phyloP scores from a whole-genome alignment of 2,888 invertebrate genomes.

The Drosophila colorata region DNA sequence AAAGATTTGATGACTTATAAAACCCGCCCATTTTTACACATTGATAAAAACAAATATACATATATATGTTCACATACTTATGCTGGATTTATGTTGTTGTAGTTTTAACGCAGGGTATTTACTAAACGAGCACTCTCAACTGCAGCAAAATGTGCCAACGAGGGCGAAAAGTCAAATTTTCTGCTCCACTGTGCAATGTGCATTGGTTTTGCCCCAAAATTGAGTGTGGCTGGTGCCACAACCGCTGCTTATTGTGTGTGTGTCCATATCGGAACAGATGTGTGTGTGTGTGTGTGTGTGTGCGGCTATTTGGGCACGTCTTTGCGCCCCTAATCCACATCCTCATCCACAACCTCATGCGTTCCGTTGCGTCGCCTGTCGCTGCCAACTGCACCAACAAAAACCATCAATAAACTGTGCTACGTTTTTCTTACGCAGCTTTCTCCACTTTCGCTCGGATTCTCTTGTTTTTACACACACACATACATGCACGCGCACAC shows the following conservation, averaged over 20 bases:
- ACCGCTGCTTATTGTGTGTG: conserved; percentile 1
- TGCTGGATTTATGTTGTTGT: too few species aligned
- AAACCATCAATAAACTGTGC: conserved; percentile 60
- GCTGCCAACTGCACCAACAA: conserved; percentile 47
- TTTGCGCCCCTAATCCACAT: conserved; percentile 8
- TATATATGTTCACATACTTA: too few species aligned
- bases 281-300: conserved; percentile 6
- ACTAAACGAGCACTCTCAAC: background rate
- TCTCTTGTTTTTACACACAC: conserved; percentile 6
- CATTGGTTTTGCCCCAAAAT: conserved; percentile 12
- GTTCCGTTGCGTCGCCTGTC: conserved; percentile 13
- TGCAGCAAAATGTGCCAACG: background rate
- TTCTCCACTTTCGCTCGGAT: conserved; percentile 4
- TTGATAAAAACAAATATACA: too few species aligned
- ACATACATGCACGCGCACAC: conserved; percentile 8
- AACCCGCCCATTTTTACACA: too few species aligned
- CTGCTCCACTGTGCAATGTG: conserved; percentile 24
- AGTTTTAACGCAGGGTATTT: conserved; percentile 12
- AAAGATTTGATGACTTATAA: too few species aligned
- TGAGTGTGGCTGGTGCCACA: conserved; percentile 8
- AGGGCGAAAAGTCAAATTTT: conserved; percentile 10
- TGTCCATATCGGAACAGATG: background rate
- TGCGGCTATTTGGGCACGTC: conserved; percentile 19
- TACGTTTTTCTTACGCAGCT: conserved; percentile 29
- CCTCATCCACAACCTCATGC: conserved; percentile 14